A percentile compares a stretch with the other conserved stretches of the same genome.
Evolutionary conservation across 2,113 vertebrate species (phyloP).

Genomic region (Crotalus tigris): DNA sequence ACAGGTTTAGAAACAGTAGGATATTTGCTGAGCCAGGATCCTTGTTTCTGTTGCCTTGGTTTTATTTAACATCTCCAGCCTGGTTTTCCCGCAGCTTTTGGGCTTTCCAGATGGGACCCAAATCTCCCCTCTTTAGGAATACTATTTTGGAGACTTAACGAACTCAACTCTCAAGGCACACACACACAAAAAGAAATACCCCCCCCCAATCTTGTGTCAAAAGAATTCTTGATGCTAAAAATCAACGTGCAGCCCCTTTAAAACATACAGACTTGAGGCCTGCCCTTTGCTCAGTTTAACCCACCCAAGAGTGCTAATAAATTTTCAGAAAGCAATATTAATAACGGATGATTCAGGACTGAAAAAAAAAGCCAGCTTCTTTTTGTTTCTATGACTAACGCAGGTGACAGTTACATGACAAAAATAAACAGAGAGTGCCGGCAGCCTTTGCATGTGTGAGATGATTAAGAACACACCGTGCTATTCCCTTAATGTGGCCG

Average conservation of each 20-base stretch:
- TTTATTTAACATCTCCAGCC: neutral
- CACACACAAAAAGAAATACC: neutral
- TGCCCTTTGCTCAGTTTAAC: neutral
- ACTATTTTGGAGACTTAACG: neutral
- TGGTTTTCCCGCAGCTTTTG: neutral
- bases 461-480: slow-evolving; percentile 24
- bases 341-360: slow-evolving; percentile 13
- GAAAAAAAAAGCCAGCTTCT: slow-evolving; percentile 19
- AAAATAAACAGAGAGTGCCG: slow-evolving; percentile 39
- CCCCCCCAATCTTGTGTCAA: rapidly evolving
- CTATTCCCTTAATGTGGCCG: neutral
- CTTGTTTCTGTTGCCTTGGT: neutral
- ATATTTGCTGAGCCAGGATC: neutral
- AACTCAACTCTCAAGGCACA: neutral
- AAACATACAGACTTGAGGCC: neutral
- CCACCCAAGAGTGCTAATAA: neutral
- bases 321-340: neutral
- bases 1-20: no score
- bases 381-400: neutral
- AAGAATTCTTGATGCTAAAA: slow-evolving; percentile 2
- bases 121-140: slow-evolving; percentile 6
- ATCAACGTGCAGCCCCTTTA: neutral
- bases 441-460: neutral
- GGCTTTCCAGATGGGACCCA: slow-evolving; percentile 9
- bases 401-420: slow-evolving; percentile 20